These are phyloP conservation scores for Pangasius krempfi DNA, from an alignment of 2,797 vertebrate species.

Conservation along the genomic window DNA sequence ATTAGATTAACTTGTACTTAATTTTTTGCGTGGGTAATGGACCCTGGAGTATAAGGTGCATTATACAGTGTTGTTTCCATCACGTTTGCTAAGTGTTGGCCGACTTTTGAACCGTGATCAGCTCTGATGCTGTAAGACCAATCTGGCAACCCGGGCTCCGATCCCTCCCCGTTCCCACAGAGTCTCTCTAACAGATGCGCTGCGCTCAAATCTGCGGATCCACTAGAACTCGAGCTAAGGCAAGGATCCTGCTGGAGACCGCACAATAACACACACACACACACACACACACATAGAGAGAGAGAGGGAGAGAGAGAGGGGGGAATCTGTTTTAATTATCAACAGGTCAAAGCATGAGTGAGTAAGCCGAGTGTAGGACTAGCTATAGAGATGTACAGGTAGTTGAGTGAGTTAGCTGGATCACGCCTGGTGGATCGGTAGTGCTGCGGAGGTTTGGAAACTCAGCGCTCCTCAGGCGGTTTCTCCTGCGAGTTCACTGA, in stretches of 20 bases:
- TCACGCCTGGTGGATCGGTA: neutral
- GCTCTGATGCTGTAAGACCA: fast-evolving
- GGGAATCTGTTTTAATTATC: neutral
- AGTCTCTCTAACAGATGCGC: conserved; percentile 63
- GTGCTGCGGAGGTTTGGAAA: neutral
- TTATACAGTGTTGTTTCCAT: fast-evolving
- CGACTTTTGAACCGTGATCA: neutral
- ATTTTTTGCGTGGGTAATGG: neutral
- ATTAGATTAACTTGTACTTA: neutral
- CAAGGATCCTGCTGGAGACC: neutral
- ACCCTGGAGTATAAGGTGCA: fast-evolving
- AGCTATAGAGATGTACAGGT: neutral
- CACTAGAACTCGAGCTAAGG: conserved; percentile 12
- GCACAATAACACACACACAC: neutral
- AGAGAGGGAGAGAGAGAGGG: neutral
- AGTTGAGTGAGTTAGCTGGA: conserved; percentile 14
- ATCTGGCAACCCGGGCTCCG: conserved; percentile 5
- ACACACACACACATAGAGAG: neutral
- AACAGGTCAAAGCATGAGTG: neutral
- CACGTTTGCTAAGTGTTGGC: neutral
- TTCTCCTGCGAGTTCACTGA: conserved; percentile 1
- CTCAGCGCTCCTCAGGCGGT: neutral
- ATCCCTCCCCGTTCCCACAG: conserved; percentile 47
- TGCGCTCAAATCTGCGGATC: conserved; percentile 53
- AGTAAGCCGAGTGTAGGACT: neutral